Base-by-base conservation (phyloP, 2,888 invertebrate genomes). In the Bibio marci region DNA sequence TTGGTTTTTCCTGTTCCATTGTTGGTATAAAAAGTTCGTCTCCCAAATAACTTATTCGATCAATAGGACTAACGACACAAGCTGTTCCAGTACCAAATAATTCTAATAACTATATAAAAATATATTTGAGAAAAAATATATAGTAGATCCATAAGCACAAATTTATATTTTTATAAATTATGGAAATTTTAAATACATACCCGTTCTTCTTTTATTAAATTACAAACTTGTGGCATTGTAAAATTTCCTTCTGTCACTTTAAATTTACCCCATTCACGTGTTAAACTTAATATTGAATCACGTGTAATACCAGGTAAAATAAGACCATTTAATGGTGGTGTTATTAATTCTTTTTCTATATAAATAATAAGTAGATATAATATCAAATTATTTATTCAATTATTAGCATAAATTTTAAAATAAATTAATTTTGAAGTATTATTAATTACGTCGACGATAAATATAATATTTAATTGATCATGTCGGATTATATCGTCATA, bases 61-160 rank as follows among this genome's bases (percentile, higher is more conserved):
- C 80, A 40, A 98, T 77, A 1, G 98, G 97, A 52, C 86, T 87
- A 14, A 99, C 83, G 35, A 94, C 71, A 50, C 90, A 90, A 1
- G 98, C 98, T 18, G 98, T 98, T 40, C 98, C 98, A n/a, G 91
- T 76, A 41, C 97, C 98, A 61, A 98, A 99, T 60, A 97, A 70
- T 64, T 98, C 98, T 48, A 91, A 58, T 47, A 98, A 61, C 94
- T 95, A 65, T 1, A 67, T 66, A 42, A 47, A 47, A 48, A 47
- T 42, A 15, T 6, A 30, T 12, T 33, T 37, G 38, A 28, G 28
- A 27, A 32, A 38, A 35, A 34, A 34, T 31, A 30, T 31, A 38
- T 11, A 28, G 11, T 17, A 25, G 27, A 42, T n/a, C n/a, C n/a
- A n/a, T n/a, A n/a, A n/a, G n/a, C n/a, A n/a, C n/a, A n/a, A n/a